phyloP scores from a whole-genome alignment of 2,113 vertebrate species.

The Cyprinodon tularosa region DNA sequence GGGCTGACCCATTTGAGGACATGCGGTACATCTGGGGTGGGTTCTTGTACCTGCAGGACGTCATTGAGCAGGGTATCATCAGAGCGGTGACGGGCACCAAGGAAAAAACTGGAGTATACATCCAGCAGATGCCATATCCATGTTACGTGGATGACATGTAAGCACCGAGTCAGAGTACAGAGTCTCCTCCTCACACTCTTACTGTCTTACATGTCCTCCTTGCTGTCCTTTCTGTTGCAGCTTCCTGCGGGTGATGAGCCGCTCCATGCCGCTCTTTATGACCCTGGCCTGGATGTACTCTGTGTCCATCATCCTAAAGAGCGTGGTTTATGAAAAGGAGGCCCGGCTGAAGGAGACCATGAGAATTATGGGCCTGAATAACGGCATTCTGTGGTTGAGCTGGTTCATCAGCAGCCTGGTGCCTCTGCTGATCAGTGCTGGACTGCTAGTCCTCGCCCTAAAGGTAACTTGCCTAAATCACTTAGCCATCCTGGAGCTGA shows the following conservation, averaged over 20 bases:
- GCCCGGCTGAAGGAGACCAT: conserved; percentile 96
- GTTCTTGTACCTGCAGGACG: conserved; percentile 94
- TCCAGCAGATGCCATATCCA: conserved; percentile 99
- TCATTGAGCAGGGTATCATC: conserved; percentile 93
- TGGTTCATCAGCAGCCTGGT: conserved; percentile 97
- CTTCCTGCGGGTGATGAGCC: conserved; percentile 94
- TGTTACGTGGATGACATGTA: conserved; percentile 98
- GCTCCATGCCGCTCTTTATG: conserved; percentile 98
- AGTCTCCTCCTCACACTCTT: neutral
- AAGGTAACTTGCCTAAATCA: conserved; percentile 76
- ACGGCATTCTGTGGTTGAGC: conserved; percentile 93
- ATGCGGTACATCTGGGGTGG: conserved; percentile 98
- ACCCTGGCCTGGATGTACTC: conserved; percentile 98
- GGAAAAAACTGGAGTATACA: conserved; percentile 91
- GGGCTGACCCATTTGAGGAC: conserved; percentile 97
- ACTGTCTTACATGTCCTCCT: neutral
- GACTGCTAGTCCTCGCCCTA: conserved; percentile 89
- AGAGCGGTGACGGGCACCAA: conserved; percentile 86
- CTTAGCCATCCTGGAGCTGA: too few relatives aligned
- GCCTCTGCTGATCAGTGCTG: conserved; percentile 91
- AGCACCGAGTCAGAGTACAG: conserved; percentile 24
- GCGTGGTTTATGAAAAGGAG: conserved; percentile 98
- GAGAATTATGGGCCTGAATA: conserved; percentile 96
- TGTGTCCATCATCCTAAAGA: conserved; percentile 96
- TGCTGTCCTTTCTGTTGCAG: conserved; percentile 66